Conservation (phyloP, 2,113 vertebrate genomes). For the Lontra canadensis region DNA sequence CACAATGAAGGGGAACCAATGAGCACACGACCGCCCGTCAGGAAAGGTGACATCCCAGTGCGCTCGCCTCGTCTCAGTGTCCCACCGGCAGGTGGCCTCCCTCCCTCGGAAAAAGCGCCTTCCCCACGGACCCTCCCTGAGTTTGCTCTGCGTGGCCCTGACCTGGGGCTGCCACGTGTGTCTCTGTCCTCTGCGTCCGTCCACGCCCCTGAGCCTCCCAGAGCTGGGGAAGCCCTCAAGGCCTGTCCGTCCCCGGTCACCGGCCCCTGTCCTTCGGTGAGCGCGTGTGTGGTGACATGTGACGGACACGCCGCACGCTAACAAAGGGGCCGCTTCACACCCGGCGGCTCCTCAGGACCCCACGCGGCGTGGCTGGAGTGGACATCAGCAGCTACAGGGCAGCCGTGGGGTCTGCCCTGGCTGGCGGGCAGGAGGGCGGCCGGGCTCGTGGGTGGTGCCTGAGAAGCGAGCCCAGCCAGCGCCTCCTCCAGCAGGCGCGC, state of each 20-base stretch:
- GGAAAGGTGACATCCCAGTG: not conserved
- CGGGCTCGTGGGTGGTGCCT: accelerated
- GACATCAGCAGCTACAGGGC: no score
- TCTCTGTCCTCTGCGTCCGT: accelerated
- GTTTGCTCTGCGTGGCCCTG: not conserved
- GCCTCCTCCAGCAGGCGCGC: accelerated
- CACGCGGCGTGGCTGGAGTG: accelerated
- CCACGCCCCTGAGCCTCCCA: accelerated
- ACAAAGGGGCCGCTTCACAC: accelerated
- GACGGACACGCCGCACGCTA: accelerated
- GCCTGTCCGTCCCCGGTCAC: accelerated
- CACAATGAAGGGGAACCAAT: accelerated
- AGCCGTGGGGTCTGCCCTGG: accelerated
- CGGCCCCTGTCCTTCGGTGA: not conserved
- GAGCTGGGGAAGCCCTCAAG: no score
- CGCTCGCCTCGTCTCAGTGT: no score
- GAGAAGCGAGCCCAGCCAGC: not conserved
- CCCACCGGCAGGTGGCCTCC: no score
- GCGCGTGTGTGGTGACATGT: no score
- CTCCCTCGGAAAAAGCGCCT: not conserved
- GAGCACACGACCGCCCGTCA: accelerated
- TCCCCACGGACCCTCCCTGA: accelerated
- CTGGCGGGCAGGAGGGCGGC: not conserved
- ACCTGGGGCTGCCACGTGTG: accelerated
- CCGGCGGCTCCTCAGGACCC: not conserved